A percentile compares a stretch with the other conserved stretches of the same genome.
Conservation (phyloP, 2,113 vertebrate genomes). For the Pleuronectes platessa region DNA sequence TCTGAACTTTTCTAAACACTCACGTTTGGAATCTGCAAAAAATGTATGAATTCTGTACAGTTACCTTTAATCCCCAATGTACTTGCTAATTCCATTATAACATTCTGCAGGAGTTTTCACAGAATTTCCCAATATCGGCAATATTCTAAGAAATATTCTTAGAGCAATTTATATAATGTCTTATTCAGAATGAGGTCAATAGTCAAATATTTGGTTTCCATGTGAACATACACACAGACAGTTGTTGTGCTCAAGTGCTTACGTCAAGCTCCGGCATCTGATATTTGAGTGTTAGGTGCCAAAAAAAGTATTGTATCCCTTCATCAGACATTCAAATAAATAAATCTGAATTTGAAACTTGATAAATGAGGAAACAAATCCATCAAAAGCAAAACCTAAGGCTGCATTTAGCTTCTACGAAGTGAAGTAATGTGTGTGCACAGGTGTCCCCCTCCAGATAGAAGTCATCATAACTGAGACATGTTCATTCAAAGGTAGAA, state of each 20-base stretch:
- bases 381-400: slow-evolving; percentile 3
- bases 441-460: slow-evolving; percentile 22
- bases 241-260: too few species aligned
- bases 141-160: too few species aligned
- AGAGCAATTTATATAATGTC: neutral
- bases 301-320: neutral
- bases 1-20: slow-evolving; percentile 87
- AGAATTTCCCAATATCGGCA: too few species aligned
- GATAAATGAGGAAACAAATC: neutral
- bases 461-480: slow-evolving; percentile 16
- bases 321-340: neutral
- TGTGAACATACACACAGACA: too few species aligned
- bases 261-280: too few species aligned
- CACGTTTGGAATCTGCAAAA: slow-evolving; percentile 85
- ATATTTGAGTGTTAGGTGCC: too few species aligned
- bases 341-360: too few species aligned
- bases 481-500: neutral
- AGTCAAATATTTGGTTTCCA: too few species aligned
- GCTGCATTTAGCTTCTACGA: neutral
- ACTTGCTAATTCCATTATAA: too few species aligned
- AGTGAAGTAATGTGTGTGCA: neutral
- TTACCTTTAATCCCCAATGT: neutral
- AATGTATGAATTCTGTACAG: neutral
- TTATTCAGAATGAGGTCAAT: too few species aligned
- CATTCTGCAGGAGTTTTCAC: too few species aligned